These are phyloP conservation scores for Drosophila eohydei DNA, from an alignment of 2,888 invertebrate species.

Conservation along the genomic window DNA sequence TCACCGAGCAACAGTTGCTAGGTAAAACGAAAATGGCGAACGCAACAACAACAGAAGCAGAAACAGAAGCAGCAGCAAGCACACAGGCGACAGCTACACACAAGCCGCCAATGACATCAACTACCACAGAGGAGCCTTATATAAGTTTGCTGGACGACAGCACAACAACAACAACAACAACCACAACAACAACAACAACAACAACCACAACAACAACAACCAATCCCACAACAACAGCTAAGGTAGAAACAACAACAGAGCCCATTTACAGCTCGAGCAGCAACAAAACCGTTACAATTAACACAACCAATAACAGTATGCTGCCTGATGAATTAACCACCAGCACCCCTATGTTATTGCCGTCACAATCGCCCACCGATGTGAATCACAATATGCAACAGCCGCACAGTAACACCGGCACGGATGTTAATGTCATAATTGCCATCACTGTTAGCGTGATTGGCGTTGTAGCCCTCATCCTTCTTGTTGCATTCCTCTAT, in stretches of 20 bases:
- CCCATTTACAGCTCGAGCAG: constrained; percentile 45
- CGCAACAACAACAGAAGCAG: constrained; percentile 38
- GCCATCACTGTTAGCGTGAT: constrained; percentile 93
- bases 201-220: constrained; percentile 45
- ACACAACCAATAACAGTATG: constrained; percentile 48
- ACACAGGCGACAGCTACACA: constrained; percentile 41
- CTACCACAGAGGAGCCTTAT: constrained; percentile 64
- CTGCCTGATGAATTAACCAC: constrained; percentile 38
- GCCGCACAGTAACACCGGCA: constrained; percentile 73
- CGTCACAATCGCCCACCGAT: constrained; percentile 53
- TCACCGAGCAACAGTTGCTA: constrained; percentile 40
- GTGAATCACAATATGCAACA: constrained; percentile 64
- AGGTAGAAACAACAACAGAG: constrained; percentile 39
- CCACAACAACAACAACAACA: constrained; percentile 51
- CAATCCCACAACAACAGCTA: constrained; percentile 31
- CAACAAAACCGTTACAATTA: constrained; percentile 10
- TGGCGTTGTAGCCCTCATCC: constrained; percentile 90
- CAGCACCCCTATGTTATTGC: constrained; percentile 27
- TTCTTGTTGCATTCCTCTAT: constrained; percentile 91
- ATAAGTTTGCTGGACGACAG: constrained; percentile 72
- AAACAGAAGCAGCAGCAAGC: constrained; percentile 23
- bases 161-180: constrained; percentile 53
- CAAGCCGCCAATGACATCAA: constrained; percentile 24
- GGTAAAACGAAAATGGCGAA: constrained; percentile 56
- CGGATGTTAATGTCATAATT: constrained; percentile 90